These are phyloP conservation scores for Plebejus anna DNA, from an alignment of 2,888 invertebrate genomes.

Conservation along the genomic window DNA sequence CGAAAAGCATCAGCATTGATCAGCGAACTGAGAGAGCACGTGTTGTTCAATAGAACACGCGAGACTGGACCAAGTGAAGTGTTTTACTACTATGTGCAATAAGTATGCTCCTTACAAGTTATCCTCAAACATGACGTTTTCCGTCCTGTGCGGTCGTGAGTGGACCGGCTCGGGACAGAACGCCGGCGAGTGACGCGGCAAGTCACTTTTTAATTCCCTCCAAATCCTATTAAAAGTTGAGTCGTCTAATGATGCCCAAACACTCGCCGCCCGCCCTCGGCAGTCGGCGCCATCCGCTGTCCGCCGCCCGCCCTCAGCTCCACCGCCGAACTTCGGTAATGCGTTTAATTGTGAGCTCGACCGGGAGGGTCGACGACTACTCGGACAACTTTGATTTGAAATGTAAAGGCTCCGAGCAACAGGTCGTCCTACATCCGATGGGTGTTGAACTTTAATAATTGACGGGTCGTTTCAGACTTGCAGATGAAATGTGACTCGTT, in stretches of 20 bases:
- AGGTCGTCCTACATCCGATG: background rate
- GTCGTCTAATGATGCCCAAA: background rate
- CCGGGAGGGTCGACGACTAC: background rate
- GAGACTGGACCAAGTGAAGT: background rate
- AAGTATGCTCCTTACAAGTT: background rate
- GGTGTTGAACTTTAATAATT: background rate
- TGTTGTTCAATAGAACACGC: background rate
- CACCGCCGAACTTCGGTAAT: background rate
- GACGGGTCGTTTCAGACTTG: background rate
- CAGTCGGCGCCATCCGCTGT: background rate
- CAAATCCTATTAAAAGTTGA: conserved; percentile 18
- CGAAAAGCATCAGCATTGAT: background rate
- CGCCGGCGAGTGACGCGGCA: background rate
- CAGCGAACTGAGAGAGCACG: background rate
- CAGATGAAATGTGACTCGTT: background rate
- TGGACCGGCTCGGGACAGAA: background rate
- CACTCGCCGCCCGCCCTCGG: background rate
- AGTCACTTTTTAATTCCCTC: conserved; percentile 1
- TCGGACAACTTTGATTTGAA: background rate
- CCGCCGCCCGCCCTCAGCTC: background rate
- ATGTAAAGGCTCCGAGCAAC: background rate
- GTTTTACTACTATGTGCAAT: background rate
- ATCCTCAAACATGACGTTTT: background rate
- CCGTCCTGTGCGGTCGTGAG: background rate
- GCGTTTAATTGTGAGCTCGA: conserved; percentile 11